Evolutionary conservation across 1,140 invertebrate species (phyloP).

Genomic region (Micrasema minimum): DNA sequence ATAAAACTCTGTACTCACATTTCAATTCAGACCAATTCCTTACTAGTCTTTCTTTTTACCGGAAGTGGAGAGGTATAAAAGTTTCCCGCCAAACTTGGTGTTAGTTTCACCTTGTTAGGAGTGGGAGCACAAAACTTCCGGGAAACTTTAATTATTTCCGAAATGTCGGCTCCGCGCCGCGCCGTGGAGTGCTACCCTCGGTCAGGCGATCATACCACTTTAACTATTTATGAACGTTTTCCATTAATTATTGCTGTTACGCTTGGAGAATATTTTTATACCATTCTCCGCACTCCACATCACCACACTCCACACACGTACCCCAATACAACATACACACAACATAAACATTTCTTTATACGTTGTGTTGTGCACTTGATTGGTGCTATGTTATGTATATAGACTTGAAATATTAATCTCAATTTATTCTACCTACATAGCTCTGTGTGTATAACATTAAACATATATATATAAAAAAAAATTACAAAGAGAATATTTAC

Average conservation of each 20-base stretch:
- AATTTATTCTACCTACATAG: too few relatives aligned
- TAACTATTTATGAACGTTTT: background rate
- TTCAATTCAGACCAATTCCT: conserved; percentile 1
- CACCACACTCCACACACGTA: background rate
- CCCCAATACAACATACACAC: too few relatives aligned
- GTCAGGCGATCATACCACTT: conserved; percentile 14
- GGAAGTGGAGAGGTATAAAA: conserved; percentile 5
- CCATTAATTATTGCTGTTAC: background rate
- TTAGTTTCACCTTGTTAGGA: conserved; percentile 29
- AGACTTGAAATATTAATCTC: too few relatives aligned
- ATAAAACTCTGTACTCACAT: too few relatives aligned
- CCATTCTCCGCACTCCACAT: background rate
- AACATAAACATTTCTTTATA: too few relatives aligned
- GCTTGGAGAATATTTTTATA: background rate
- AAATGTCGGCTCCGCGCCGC: too few relatives aligned
- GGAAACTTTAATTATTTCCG: conserved; percentile 35
- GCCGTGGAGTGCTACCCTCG: too few relatives aligned
- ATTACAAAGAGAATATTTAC: background rate
- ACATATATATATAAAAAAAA: background rate
- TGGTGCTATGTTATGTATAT: too few relatives aligned
- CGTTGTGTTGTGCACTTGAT: too few relatives aligned
- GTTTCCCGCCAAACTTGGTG: conserved; percentile 1
- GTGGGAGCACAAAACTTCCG: conserved; percentile 9
- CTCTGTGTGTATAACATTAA: too few relatives aligned
- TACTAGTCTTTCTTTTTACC: conserved; percentile 6